Conservation (phyloP, 2,797 vertebrate genomes). For the Pygocentrus nattereri region DNA sequence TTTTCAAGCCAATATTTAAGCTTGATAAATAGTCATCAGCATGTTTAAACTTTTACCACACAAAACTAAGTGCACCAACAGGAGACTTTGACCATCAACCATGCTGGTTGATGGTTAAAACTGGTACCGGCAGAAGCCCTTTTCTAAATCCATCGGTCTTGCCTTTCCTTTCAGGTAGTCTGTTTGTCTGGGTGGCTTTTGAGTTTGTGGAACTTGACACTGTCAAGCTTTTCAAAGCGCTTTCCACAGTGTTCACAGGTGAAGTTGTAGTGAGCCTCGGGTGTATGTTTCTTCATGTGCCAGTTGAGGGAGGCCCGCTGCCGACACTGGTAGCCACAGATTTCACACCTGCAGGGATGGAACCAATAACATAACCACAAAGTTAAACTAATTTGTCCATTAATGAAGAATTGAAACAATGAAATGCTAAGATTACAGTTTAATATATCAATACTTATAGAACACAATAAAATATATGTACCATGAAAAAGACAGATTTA, state of each 20-base stretch:
- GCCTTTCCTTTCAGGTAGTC: conserved; percentile 70
- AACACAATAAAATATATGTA: neutral
- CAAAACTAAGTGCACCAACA: conserved; percentile 4
- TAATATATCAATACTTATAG: no score
- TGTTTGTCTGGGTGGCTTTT: conserved; percentile 92
- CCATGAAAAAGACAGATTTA: no score
- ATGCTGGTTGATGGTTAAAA: no score
- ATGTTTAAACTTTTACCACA: neutral
- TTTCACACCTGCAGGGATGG: conserved; percentile 84
- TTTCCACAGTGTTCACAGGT: conserved; percentile 91
- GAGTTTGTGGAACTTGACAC: conserved; percentile 92
- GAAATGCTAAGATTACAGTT: neutral
- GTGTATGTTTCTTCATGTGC: conserved; percentile 94
- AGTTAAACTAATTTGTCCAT: neutral
- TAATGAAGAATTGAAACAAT: neutral
- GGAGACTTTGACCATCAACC: conserved; percentile 2
- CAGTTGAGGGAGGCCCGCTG: conserved; percentile 93
- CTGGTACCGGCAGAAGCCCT: neutral
- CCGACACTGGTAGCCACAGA: conserved; percentile 94
- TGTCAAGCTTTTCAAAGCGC: conserved; percentile 91
- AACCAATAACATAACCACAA: neutral
- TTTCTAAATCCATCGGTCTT: neutral
- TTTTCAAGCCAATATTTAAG: neutral
- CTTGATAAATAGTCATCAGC: neutral
- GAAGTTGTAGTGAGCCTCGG: conserved; percentile 89